Base-by-base conservation (phyloP, 2,113 vertebrate genomes). In the Callorhinus ursinus region DNA sequence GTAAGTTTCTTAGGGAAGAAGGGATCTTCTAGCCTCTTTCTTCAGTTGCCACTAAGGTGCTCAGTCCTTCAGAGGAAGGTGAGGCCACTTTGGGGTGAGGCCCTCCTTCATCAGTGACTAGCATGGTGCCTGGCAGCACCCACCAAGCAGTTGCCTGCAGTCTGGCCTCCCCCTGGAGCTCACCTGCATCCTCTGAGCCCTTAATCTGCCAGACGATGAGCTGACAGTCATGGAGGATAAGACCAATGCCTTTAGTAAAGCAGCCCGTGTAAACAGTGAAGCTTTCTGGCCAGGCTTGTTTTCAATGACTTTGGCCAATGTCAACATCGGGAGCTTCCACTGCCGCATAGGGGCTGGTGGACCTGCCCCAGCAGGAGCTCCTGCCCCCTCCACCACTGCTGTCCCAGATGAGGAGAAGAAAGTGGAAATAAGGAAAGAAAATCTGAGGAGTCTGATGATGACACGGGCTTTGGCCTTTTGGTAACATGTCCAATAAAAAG, bases 161-260 rank as follows among this genome's bases (percentile, higher is more conserved):
- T 3, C 39, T 42, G 71, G 71, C 39, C 71, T 39, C 71, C 36
- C 9, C 36, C 10, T 72, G 69, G 19, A 72, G 71, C 71, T 42
- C 22, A 74, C 22, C 12, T 74, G 71, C 39, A 24, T 26, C 36
- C 39, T 31, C 98, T 99, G 99, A 8, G 99, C 99, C 57, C 99
- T 99, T 92, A 99, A 99, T 97, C 99, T 99, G 89, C 99, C 99
- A 95, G 99, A 99, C 89, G 99, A 99, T 97, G 99, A 99, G 90
- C 99, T 99, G 94, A 99, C 99, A 51, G 99, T 99, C 98, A 99
- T 99, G 96, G 99, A 99, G 98, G 99, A 99, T 98, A 99, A 99
- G 98, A 99, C 99, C 98, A 99, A 98, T 53, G 99, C 99, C 26
- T 98, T 99, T 93, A 99, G 99, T 96, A 99, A 99, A 98, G 99